Base-by-base conservation (phyloP, 2,113 vertebrate genomes). In the Engystomops pustulosus region DNA sequence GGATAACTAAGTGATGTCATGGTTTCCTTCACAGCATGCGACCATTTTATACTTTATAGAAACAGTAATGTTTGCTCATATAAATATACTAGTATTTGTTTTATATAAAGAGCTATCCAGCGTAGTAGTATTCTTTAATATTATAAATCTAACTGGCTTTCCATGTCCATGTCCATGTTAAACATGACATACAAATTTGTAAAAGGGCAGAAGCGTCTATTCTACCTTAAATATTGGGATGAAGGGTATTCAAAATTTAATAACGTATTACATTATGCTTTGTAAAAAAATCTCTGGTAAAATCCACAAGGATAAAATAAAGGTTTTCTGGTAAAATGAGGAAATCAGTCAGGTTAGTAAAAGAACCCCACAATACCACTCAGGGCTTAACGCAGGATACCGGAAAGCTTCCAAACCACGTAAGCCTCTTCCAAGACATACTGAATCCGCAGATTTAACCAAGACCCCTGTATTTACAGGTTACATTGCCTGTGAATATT, bases 281-380 rank as follows among this genome's bases (percentile, higher is more conserved):
- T 65, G 25, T 9, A 18, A 3, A 30, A 53, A 72, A 0, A 20
- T 36, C 30, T 36, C 1, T n/a, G 70, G 30, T 49, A 18, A 74
- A 74, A 74, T 74, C 70, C 25, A 10, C 25, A 17, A 49, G 70
- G 70, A 47, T 47, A 45, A 72, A 44, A 72, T 72, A 47, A 72
- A 74, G 44, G 70, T 49, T 74, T 67, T 74, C 23, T 74, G 70
- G 70, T 74, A 49, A 74, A 49, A 17, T 74, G 15, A 74, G 45
- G 44, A 74, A 47, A 74, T 74, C n/a, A 49, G 70, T 74, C 70
- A 74, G 41, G 70, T 74, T 74, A 74, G 23, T 49, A 74, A 49
- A 47, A n/a, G 30, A 74, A 74, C 70, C 70, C 70, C 70, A 74
- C 70, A 45, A 74, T 30, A 74, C 70, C 70, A 47, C 70, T 74